Conservation (phyloP, 2,888 invertebrate species). For the Tetheella fluctuosa region DNA sequence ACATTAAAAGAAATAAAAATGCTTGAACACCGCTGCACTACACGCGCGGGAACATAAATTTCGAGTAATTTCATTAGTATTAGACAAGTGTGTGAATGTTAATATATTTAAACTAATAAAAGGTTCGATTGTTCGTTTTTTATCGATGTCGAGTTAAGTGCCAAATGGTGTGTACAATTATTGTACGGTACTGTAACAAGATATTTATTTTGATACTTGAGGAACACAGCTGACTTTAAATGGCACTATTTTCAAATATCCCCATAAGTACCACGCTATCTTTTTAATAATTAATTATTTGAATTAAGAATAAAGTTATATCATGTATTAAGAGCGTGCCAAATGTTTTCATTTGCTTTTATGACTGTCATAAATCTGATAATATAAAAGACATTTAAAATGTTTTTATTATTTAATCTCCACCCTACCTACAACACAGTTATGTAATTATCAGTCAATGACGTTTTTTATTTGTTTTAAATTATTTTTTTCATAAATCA, state of each 20-base stretch:
- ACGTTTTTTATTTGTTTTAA: too few relatives aligned
- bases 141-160: neutral
- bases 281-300: too few relatives aligned
- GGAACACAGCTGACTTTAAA: too few relatives aligned
- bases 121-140: neutral
- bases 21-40: constrained; percentile 37
- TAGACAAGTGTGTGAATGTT: constrained; percentile 33
- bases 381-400: constrained; percentile 29
- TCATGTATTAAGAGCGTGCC: constrained; percentile 17
- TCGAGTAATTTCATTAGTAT: constrained; percentile 47
- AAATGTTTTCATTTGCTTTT: constrained; percentile 33
- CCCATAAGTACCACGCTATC: too few relatives aligned
- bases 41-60: constrained; percentile 55
- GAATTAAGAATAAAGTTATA: neutral
- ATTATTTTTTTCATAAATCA: too few relatives aligned
- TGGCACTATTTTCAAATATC: too few relatives aligned
- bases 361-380: constrained; percentile 29
- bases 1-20: constrained; percentile 71
- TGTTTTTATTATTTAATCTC: constrained; percentile 29
- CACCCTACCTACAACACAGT: too few relatives aligned
- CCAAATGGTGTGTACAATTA: neutral
- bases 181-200: neutral
- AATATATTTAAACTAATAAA: neutral
- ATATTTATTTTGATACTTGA: neutral
- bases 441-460: too few relatives aligned